These are phyloP conservation scores for Fragum sueziense DNA, from an alignment of 2,888 invertebrate genomes.

Conservation along the genomic window DNA sequence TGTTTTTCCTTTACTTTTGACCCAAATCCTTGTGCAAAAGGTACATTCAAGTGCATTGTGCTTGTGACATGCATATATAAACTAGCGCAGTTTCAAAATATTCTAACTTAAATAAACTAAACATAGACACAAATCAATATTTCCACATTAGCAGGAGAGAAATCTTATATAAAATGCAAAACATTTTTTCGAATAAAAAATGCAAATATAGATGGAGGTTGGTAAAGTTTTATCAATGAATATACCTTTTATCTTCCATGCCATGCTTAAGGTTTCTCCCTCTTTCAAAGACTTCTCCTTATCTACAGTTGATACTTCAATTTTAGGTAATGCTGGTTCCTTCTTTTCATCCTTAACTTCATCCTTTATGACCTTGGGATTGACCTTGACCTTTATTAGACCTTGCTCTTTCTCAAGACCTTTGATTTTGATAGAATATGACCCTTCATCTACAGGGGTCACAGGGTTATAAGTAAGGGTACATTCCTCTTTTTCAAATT, in stretches of 20 bases:
- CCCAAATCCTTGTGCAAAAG: no score
- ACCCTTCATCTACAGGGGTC: not conserved
- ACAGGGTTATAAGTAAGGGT: not conserved
- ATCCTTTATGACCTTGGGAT: not conserved
- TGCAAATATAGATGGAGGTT: no score
- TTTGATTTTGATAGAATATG: conserved; percentile 13
- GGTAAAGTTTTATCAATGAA: no score
- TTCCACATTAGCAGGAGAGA: no score
- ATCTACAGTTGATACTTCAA: not conserved
- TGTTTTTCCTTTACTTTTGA: no score
- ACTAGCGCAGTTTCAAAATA: no score
- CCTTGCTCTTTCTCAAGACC: conserved; percentile 1
- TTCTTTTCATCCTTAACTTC: not conserved
- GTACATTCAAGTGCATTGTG: no score
- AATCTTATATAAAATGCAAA: no score
- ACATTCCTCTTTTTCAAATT: conserved; percentile 3
- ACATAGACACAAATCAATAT: no score
- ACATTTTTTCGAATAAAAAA: no score
- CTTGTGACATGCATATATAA: no score
- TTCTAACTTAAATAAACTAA: no score
- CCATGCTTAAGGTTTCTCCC: not conserved
- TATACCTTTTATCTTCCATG: conserved; percentile 14
- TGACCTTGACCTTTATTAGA: conserved; percentile 23
- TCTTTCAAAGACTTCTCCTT: not conserved
- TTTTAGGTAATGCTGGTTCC: not conserved